Evolutionary conservation across 2,797 vertebrate genomes (phyloP).

Genomic region (Lepilemur ruficaudatus): DNA sequence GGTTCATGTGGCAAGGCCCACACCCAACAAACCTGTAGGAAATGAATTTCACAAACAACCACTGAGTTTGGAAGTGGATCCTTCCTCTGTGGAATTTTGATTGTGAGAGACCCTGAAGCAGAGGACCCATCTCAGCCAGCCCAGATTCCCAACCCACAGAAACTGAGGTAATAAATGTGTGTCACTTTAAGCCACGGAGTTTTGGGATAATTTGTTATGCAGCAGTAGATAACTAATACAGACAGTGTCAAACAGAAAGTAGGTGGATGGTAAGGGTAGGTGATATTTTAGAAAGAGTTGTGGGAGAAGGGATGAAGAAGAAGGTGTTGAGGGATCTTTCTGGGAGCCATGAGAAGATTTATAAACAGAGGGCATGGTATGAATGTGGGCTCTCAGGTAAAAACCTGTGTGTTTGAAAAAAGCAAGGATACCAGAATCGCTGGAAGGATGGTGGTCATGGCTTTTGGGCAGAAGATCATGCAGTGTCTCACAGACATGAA

Average conservation of each 20-base stretch:
- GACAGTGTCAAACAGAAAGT: neutral
- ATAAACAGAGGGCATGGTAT: too few species aligned
- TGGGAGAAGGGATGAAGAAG: neutral
- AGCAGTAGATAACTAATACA: neutral
- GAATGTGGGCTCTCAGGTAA: neutral
- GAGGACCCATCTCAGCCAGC: neutral
- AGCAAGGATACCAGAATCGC: neutral
- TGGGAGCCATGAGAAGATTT: neutral
- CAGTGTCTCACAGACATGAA: neutral
- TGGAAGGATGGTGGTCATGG: neutral
- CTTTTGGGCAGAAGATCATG: neutral
- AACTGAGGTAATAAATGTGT: neutral
- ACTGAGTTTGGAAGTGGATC: neutral
- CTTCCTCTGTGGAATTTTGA: neutral
- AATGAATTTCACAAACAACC: neutral
- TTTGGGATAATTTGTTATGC: neutral
- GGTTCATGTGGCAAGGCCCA: neutral
- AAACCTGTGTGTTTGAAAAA: neutral
- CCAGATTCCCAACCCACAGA: neutral
- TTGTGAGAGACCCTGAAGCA: neutral
- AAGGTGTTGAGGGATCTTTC: neutral
- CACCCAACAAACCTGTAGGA: neutral
- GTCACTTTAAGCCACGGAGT: neutral
- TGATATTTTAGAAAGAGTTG: neutral
- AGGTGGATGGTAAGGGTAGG: neutral